Evolutionary conservation across 2,888 invertebrate species (phyloP).

Genomic region (Crepidodera aurea): DNA sequence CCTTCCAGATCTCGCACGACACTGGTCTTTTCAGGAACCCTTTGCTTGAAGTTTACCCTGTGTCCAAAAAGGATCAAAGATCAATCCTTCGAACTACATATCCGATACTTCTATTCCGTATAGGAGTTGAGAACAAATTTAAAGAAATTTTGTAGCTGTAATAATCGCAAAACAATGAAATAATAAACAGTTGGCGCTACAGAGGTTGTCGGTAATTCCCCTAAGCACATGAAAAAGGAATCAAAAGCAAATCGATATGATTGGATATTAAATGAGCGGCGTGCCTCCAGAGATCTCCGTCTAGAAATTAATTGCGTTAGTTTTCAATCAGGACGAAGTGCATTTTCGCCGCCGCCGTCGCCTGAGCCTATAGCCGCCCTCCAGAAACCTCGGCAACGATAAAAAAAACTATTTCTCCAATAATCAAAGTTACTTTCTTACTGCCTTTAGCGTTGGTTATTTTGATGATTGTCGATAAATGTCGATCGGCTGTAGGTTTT

Average conservation of each 20-base stretch:
- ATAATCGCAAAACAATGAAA: background rate
- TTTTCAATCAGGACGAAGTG: slow-evolving; percentile 30
- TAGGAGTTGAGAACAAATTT: too few relatives aligned
- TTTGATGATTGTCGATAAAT: background rate
- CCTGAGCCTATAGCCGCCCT: background rate
- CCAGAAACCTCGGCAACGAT: background rate
- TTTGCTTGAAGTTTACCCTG: too few relatives aligned
- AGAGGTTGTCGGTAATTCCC: background rate
- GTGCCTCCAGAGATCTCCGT: slow-evolving; percentile 30
- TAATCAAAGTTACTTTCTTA: background rate
- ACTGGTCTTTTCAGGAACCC: too few relatives aligned
- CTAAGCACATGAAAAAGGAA: slow-evolving; percentile 11
- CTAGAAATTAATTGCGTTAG: slow-evolving; percentile 35
- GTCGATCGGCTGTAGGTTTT: background rate
- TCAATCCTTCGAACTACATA: too few relatives aligned
- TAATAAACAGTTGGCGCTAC: background rate
- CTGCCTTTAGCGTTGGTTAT: background rate
- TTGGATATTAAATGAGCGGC: slow-evolving; percentile 35
- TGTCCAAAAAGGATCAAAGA: too few relatives aligned
- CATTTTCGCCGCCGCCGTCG: slow-evolving; percentile 3
- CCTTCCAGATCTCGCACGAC: too few relatives aligned
- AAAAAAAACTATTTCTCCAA: background rate
- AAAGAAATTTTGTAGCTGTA: too few relatives aligned
- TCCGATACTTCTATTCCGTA: too few relatives aligned
- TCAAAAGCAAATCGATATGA: slow-evolving; percentile 27